Conservation (phyloP, 1,140 invertebrate species). For the Drosophila lacteicornis region DNA sequence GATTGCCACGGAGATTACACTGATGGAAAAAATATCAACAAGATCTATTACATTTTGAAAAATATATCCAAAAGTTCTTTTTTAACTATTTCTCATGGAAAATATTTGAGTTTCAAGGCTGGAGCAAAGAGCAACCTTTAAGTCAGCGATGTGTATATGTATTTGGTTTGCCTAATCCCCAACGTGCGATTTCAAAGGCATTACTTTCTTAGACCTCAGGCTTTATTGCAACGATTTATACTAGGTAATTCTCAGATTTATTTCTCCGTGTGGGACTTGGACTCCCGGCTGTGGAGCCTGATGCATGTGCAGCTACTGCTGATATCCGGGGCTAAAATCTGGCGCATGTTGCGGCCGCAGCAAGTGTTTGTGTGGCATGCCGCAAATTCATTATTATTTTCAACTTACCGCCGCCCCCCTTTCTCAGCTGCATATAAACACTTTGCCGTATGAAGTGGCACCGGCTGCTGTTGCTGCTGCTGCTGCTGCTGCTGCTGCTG, state of each 20-base stretch:
- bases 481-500: constrained; percentile 1
- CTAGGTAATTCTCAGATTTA: not conserved
- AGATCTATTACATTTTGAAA: not conserved
- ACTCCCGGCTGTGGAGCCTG: constrained; percentile 36
- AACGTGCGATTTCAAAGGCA: not conserved
- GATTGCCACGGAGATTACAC: constrained; percentile 23
- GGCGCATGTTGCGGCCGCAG: constrained; percentile 68
- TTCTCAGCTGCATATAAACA: constrained; percentile 40
- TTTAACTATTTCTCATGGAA: too few relatives aligned
- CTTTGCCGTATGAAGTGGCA: constrained; percentile 47
- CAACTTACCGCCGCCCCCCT: constrained; percentile 18
- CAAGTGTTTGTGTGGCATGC: constrained; percentile 78
- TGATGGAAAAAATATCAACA: not conserved
- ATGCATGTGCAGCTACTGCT: constrained; percentile 77
- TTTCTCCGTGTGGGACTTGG: constrained; percentile 37
- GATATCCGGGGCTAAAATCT: constrained; percentile 72
- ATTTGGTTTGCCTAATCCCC: not conserved
- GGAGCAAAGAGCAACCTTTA: not conserved
- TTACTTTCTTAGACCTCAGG: not conserved
- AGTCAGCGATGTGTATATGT: too few relatives aligned
- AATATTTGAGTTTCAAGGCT: too few relatives aligned
- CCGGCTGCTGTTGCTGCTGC: constrained; percentile 26
- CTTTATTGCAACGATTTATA: not conserved
- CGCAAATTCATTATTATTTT: constrained; percentile 82
- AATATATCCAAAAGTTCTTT: not conserved